Evolutionary conservation across 1,140 invertebrate species (phyloP).

Genomic region (Ephestia elutella): DNA sequence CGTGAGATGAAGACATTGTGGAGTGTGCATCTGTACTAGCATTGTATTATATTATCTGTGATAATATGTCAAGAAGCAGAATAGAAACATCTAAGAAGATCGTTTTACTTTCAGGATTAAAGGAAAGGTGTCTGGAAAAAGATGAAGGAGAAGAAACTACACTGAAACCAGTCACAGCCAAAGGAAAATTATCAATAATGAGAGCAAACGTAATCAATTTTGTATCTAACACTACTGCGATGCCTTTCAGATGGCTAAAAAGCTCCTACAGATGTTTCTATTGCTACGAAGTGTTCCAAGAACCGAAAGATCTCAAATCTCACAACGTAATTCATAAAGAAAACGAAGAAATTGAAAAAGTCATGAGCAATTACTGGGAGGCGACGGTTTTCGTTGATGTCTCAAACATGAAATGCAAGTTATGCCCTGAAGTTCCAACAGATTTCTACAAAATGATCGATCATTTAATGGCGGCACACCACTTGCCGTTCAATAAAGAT

Average conservation of each 20-base stretch:
- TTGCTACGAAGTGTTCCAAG: constrained; percentile 38
- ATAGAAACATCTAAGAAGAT: constrained; percentile 31
- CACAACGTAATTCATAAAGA: constrained; percentile 22
- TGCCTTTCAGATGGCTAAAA: constrained; percentile 40
- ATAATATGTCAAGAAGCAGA: no score
- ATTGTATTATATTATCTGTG: no score
- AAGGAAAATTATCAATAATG: constrained; percentile 22
- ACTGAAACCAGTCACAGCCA: constrained; percentile 13
- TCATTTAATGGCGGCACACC: constrained; percentile 30
- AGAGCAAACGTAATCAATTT: constrained; percentile 32
- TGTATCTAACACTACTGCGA: constrained; percentile 33
- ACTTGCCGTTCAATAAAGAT: constrained; percentile 24
- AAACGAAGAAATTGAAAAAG: constrained; percentile 19
- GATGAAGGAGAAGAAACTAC: constrained; percentile 10
- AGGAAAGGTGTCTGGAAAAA: constrained; percentile 8
- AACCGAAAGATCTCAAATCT: constrained; percentile 29
- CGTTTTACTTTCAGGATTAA: constrained; percentile 38
- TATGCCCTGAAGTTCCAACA: constrained; percentile 22
- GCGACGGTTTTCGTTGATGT: constrained; percentile 34
- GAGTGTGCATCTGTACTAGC: no score
- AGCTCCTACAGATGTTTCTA: constrained; percentile 43
- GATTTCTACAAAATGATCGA: constrained; percentile 31
- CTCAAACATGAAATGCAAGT: constrained; percentile 28
- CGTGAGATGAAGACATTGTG: no score
- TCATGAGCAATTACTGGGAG: constrained; percentile 33